Evolutionary conservation across 2,888 invertebrate species (phyloP).

Genomic region (Cephus pygmeus): DNA sequence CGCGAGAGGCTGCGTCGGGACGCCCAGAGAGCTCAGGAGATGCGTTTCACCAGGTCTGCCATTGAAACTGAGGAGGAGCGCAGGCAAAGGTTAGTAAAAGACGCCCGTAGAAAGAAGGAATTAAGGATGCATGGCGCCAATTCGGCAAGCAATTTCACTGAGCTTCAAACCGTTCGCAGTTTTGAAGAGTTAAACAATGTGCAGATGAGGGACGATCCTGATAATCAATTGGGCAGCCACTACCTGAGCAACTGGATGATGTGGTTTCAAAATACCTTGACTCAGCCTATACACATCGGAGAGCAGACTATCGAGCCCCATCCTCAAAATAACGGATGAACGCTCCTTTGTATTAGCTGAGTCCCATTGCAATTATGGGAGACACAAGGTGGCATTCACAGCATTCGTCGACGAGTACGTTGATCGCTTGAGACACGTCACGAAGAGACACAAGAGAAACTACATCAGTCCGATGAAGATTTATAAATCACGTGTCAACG

Average conservation of each 20-base stretch:
- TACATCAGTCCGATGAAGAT: background rate
- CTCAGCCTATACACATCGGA: constrained; percentile 39
- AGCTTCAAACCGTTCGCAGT: constrained; percentile 45
- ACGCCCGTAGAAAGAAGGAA: constrained; percentile 53
- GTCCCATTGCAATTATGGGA: background rate
- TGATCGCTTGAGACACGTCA: background rate
- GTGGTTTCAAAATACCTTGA: constrained; percentile 54
- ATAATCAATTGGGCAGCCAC: constrained; percentile 47
- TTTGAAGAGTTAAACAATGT: constrained; percentile 51
- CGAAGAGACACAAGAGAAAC: background rate
- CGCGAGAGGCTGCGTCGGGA: constrained; percentile 51
- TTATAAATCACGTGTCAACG: background rate
- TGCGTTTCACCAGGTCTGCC: constrained; percentile 55
- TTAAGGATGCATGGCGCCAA: constrained; percentile 47
- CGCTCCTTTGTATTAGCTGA: background rate
- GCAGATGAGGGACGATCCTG: constrained; percentile 45
- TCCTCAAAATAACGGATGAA: constrained; percentile 26
- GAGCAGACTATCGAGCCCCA: constrained; percentile 38
- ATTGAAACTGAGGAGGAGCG: constrained; percentile 56
- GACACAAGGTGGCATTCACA: background rate
- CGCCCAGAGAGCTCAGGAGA: constrained; percentile 52
- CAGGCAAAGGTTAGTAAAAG: constrained; percentile 52
- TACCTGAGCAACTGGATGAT: constrained; percentile 56
- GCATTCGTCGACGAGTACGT: background rate
- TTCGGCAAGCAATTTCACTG: constrained; percentile 44